These are phyloP conservation scores for Aphaenogaster ashmeadi DNA, from an alignment of 1,140 invertebrate species.

Conservation along the genomic window DNA sequence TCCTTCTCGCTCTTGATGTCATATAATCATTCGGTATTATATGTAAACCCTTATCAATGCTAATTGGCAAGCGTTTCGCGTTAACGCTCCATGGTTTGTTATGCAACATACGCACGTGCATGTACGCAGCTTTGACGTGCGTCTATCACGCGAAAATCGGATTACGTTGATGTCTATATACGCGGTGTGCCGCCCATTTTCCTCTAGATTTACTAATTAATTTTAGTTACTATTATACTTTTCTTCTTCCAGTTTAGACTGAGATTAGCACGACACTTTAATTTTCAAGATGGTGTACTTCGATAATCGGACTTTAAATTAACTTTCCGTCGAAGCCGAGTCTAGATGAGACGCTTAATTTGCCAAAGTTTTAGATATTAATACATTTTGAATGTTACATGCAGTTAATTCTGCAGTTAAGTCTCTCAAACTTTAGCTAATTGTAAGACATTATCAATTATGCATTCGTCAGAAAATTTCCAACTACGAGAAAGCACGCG, in stretches of 20 bases:
- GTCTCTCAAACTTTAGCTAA: not conserved
- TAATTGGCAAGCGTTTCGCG: constrained; percentile 46
- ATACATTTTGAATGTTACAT: constrained; percentile 24
- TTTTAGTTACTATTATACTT: not conserved
- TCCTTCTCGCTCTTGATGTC: not conserved
- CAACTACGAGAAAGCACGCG: not conserved
- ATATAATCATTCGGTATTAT: constrained; percentile 14
- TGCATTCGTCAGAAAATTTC: not conserved
- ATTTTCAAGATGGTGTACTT: not conserved
- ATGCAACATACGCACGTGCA: constrained; percentile 12
- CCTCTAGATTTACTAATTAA: not conserved
- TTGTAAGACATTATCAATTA: not conserved
- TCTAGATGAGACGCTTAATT: not conserved
- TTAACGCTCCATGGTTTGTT: not conserved
- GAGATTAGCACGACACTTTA: not conserved
- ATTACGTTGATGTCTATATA: not conserved
- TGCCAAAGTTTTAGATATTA: constrained; percentile 5
- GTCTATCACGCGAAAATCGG: constrained; percentile 23
- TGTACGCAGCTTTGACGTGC: not conserved
- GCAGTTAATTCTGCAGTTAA: not conserved
- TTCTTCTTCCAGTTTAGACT: not conserved
- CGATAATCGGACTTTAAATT: constrained; percentile 10
- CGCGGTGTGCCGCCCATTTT: not conserved
- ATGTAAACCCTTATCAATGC: constrained; percentile 43
- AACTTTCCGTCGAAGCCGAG: not conserved